These are phyloP conservation scores for Minunthozetes semirufus DNA, from an alignment of 2,888 invertebrate species.

Conservation along the genomic window DNA sequence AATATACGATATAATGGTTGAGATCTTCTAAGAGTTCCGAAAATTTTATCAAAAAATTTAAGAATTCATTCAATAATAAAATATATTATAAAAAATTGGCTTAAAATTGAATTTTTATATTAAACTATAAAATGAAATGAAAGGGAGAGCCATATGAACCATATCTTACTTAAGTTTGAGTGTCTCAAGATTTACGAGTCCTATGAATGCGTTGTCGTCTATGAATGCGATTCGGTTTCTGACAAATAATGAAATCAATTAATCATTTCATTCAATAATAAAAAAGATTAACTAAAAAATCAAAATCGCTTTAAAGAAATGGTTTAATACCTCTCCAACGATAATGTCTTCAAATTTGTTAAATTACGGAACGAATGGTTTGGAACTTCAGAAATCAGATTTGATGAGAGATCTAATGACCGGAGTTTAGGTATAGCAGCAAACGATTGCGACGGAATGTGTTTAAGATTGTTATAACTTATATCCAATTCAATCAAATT, in stretches of 20 bases:
- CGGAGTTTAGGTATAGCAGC: slow-evolving; percentile 5
- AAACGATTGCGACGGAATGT: slow-evolving; percentile 29
- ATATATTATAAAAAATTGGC: neutral
- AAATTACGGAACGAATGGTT: slow-evolving; percentile 21
- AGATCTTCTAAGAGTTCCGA: too few relatives aligned
- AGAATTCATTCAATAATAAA: neutral
- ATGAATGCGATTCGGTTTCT: slow-evolving; percentile 63
- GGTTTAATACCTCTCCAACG: slow-evolving; percentile 25
- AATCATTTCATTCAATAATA: neutral
- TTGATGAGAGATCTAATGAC: slow-evolving; percentile 29
- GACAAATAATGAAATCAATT: neutral
- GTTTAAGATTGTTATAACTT: slow-evolving; percentile 24
- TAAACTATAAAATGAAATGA: neutral
- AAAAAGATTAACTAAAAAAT: neutral
- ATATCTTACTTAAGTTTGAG: slow-evolving; percentile 56
- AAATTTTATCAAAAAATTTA: neutral
- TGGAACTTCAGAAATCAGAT: slow-evolving; percentile 23
- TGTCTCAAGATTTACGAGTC: slow-evolving; percentile 65
- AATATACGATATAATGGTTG: too few relatives aligned
- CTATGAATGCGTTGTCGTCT: slow-evolving; percentile 70
- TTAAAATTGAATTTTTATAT: neutral
- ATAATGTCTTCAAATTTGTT: slow-evolving; percentile 17
- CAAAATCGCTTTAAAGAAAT: neutral
- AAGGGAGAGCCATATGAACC: neutral
- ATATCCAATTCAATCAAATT: slow-evolving; percentile 33